Conservation (phyloP, 2,797 vertebrate species). For the Thalassophryne amazonica region DNA sequence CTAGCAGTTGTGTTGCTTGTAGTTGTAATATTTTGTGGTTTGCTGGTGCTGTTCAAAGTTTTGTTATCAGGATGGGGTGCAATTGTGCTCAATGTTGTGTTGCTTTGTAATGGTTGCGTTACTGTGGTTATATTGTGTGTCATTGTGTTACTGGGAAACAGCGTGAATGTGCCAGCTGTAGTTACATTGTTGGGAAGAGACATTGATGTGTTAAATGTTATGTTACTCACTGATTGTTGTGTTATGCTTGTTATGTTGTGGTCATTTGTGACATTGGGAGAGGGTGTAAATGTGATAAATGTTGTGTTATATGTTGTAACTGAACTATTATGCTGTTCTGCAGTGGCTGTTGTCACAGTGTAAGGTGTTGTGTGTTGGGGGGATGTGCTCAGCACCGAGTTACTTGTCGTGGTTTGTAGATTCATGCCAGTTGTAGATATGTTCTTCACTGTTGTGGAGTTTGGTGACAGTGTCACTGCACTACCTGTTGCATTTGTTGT, state of each 20-base stretch:
- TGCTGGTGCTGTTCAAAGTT: not conserved
- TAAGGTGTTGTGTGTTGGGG: not conserved
- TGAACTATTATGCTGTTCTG: not conserved
- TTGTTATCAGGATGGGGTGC: not conserved
- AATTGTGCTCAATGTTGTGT: not conserved
- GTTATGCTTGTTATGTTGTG: constrained; percentile 7
- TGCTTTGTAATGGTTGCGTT: not conserved
- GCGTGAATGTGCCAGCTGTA: not conserved
- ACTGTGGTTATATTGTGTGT: not conserved
- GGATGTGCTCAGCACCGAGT: not conserved
- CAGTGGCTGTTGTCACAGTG: not conserved
- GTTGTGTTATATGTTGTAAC: not conserved
- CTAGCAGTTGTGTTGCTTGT: not conserved
- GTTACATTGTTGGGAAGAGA: not conserved
- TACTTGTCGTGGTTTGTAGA: not conserved
- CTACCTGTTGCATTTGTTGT: not conserved
- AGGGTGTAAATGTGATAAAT: not conserved
- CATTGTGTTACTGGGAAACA: not conserved
- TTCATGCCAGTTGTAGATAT: not conserved
- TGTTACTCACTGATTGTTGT: not conserved
- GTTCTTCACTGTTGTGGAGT: not conserved
- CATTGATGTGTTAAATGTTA: not conserved
- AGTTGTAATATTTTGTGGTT: too few relatives aligned
- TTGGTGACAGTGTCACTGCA: not conserved
- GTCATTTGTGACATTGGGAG: not conserved